phyloP scores from a whole-genome alignment of 2,113 vertebrate species.

The Scopus umbretta region DNA sequence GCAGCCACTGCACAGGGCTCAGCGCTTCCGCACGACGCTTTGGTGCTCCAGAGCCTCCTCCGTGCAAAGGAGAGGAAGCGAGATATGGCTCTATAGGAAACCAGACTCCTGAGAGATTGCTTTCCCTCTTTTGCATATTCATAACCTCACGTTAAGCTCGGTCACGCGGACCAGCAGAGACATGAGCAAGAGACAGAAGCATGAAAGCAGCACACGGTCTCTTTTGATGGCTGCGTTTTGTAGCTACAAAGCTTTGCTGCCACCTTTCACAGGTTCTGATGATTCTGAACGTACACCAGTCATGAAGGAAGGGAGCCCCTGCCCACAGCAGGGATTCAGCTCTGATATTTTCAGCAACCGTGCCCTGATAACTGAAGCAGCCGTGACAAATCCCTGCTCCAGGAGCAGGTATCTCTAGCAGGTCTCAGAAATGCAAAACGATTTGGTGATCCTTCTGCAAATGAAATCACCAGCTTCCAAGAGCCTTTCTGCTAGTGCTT shows the following conservation, averaged over 20 bases:
- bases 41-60: background rate
- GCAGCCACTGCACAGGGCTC: rapidly evolving
- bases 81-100: rapidly evolving
- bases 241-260: background rate
- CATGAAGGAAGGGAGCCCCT: background rate
- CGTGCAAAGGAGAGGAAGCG: rapidly evolving
- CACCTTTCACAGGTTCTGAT: background rate
- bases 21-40: rapidly evolving
- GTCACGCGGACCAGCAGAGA: background rate
- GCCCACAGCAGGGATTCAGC: background rate
- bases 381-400: background rate
- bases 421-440: too few relatives aligned
- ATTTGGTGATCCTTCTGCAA: background rate
- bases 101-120: background rate
- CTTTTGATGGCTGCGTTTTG: background rate
- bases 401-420: background rate
- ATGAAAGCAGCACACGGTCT: background rate
- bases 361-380: background rate
- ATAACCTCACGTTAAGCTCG: rapidly evolving
- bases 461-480: background rate
- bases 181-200: background rate
- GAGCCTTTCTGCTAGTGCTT: background rate
- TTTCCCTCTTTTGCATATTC: background rate
- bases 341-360: background rate
- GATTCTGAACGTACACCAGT: rapidly evolving